Evolutionary conservation across 2,888 invertebrate species (phyloP).

Genomic region (Diarsia mendica): DNA sequence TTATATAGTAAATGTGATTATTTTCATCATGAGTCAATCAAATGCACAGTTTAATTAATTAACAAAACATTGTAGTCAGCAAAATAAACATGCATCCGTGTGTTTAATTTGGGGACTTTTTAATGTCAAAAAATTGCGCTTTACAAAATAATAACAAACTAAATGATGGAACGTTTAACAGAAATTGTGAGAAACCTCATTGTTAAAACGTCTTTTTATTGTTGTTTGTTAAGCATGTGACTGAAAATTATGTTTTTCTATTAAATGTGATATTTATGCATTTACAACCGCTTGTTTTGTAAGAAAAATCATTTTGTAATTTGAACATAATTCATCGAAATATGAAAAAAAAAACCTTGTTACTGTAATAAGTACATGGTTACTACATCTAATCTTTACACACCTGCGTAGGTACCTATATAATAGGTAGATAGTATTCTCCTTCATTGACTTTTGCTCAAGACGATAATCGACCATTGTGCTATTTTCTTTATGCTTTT

Average conservation of each 20-base stretch:
- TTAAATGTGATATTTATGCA: neutral
- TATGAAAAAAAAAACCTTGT: neutral
- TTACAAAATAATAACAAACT: constrained; percentile 3
- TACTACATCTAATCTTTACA: constrained; percentile 7
- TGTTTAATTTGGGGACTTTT: constrained; percentile 6
- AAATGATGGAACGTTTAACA: neutral
- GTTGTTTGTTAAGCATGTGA: neutral
- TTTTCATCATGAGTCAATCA: neutral
- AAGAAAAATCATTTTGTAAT: neutral
- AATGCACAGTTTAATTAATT: neutral
- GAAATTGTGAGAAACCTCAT: constrained; percentile 31
- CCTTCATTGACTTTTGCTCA: constrained; percentile 42
- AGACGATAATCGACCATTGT: constrained; percentile 39
- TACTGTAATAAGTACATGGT: neutral
- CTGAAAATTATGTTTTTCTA: neutral
- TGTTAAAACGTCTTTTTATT: neutral
- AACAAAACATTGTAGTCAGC: neutral
- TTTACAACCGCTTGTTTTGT: neutral
- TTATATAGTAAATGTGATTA: neutral
- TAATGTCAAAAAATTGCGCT: constrained; percentile 3
- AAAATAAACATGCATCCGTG: neutral
- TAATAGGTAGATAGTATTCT: constrained; percentile 15
- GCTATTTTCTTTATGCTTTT: constrained; percentile 33
- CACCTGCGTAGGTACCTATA: neutral
- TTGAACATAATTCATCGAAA: constrained; percentile 1